Conservation (phyloP, 2,797 vertebrate genomes). For the Oreonectes daqikongensis region DNA sequence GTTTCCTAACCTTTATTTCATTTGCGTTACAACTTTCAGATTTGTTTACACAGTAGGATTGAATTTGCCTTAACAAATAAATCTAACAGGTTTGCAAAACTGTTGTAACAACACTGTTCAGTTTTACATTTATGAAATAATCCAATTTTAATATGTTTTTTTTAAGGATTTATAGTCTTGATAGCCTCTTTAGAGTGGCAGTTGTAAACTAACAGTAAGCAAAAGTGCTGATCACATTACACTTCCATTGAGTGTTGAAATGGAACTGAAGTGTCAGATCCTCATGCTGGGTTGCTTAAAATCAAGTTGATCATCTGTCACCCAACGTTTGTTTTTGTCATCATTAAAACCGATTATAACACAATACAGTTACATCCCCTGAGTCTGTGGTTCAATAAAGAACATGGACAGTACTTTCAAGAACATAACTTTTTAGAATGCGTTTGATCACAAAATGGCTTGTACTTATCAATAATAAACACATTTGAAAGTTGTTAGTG, state of each 20-base stretch:
- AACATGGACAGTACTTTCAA: neutral
- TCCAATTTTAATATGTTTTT: neutral
- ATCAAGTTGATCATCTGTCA: neutral
- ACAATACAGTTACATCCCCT: neutral
- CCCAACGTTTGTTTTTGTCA: neutral
- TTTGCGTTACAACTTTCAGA: neutral
- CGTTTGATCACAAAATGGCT: neutral
- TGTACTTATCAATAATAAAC: neutral
- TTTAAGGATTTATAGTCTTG: no score
- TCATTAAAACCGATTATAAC: neutral
- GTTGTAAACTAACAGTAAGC: neutral
- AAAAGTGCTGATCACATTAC: slow-evolving; percentile 14
- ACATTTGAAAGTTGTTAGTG: neutral
- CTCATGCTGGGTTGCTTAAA: neutral
- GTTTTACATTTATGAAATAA: neutral
- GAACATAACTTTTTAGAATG: neutral
- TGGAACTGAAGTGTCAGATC: neutral
- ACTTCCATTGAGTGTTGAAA: neutral
- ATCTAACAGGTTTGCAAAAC: neutral
- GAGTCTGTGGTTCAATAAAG: neutral
- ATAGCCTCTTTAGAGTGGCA: no score
- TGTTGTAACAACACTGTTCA: neutral
- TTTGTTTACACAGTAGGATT: slow-evolving; percentile 52
- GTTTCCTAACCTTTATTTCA: neutral
- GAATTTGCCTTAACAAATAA: slow-evolving; percentile 13